phyloP scores from a whole-genome alignment of 37 sponge, comb jelly and placozoan species.

The Theonella swinhoei region DNA sequence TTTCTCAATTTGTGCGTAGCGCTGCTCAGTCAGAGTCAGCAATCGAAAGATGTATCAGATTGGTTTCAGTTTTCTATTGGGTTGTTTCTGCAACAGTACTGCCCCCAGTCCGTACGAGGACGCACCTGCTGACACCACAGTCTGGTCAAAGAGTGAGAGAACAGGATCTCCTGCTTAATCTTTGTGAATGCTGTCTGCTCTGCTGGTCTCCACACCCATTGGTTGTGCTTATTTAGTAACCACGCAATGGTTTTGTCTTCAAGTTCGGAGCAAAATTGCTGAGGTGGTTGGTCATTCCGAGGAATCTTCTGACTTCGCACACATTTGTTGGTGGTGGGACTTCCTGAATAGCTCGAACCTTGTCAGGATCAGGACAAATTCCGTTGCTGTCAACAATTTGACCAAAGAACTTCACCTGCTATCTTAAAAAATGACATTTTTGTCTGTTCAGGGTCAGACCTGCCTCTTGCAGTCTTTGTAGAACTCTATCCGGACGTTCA shows the following conservation, averaged over 20 bases:
- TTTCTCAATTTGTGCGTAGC: neutral
- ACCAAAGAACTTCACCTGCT: constrained; percentile 24
- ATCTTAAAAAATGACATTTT: constrained; percentile 25
- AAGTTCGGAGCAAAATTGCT: constrained; percentile 5
- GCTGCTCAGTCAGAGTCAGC: too few relatives aligned
- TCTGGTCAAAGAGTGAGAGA: constrained; percentile 20
- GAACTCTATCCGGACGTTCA: constrained; percentile 30
- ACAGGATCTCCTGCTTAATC: neutral
- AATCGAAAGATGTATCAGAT: constrained; percentile 36
- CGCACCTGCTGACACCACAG: too few relatives aligned
- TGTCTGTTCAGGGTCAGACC: constrained; percentile 43
- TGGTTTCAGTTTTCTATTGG: constrained; percentile 20
- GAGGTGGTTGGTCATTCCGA: constrained; percentile 48
- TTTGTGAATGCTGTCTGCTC: constrained; percentile 30
- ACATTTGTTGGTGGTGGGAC: neutral
- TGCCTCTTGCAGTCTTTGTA: constrained; percentile 9
- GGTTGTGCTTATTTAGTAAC: constrained; percentile 10
- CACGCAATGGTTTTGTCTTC: constrained; percentile 34
- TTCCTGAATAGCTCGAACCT: neutral
- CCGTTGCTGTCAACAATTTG: too few relatives aligned
- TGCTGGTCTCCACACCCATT: constrained; percentile 25
- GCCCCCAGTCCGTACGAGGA: too few relatives aligned
- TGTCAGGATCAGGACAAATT: neutral
- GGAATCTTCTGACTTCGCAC: constrained; percentile 27
- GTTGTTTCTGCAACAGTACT: too few relatives aligned